Evolutionary conservation across 1,140 invertebrate genomes (phyloP).

Genomic region (Drosophila aff.): DNA sequence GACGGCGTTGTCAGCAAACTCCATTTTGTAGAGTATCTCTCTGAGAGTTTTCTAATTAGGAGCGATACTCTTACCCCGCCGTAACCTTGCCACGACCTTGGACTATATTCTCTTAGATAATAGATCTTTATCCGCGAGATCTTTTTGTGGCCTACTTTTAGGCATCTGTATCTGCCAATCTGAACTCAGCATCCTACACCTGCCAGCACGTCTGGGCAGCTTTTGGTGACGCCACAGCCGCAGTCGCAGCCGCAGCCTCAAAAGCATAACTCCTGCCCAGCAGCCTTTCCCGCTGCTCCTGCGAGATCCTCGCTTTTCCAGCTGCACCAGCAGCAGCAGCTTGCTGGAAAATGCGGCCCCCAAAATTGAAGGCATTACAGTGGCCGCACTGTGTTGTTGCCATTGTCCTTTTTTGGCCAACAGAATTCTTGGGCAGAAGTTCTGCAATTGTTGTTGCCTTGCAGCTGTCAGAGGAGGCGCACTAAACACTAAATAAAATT

Average conservation of each 20-base stretch:
- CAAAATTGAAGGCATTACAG: conserved; percentile 77
- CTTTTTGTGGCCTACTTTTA: no score
- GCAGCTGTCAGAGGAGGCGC: conserved; percentile 76
- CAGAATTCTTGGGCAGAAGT: conserved; percentile 68
- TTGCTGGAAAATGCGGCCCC: conserved; percentile 35
- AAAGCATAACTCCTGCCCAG: conserved; percentile 77
- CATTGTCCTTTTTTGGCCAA: conserved; percentile 52
- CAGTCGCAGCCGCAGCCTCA: conserved; percentile 63
- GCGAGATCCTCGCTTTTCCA: conserved; percentile 9
- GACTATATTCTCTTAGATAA: no score
- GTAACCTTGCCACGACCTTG: no score
- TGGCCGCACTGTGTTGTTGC: conserved; percentile 47
- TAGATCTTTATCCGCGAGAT: no score
- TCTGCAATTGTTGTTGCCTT: conserved; percentile 60
- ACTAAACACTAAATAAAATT: conserved; percentile 84
- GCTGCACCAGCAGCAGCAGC: conserved; percentile 28
- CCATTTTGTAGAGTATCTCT: no score
- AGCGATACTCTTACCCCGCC: no score
- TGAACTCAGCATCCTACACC: no score
- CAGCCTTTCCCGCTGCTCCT: conserved; percentile 13
- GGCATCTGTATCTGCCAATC: no score
- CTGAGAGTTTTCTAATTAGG: no score
- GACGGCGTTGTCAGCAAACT: no score
- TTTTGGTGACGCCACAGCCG: conserved; percentile 68
- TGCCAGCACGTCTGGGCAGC: conserved; percentile 71